Evolutionary conservation across 1,140 invertebrate genomes (phyloP), one percentile per base, ranked within the genome.

Genomic region (Anthonomus grandis): DNA sequence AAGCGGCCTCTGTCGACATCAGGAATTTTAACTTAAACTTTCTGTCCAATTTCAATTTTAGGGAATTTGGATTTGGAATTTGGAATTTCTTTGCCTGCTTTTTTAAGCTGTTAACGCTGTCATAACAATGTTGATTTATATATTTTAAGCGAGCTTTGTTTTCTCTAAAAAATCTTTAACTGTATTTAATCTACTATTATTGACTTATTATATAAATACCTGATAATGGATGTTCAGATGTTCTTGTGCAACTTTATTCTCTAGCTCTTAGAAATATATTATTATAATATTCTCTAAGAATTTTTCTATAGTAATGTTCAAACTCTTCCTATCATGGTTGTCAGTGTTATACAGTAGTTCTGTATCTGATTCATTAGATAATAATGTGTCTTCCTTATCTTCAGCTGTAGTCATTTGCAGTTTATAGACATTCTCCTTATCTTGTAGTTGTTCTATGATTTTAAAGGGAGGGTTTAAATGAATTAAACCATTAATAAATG

Each of bases 1-100:
- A 39, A 39, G 37, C 37, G 13, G 10, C 37, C 37, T 39, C 37
- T 39, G 5, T n/a, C 4, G 9, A n/a, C n/a, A n/a, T n/a, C n/a
- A 39, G 5, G 37, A 39, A 39, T 39, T 13, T 39, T 39, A 39
- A 39, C 37, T 39, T n/a, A 39, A 39, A 39, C 37, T 9, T 12
- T 39, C 15, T 39, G 5, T 39, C 37, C 37, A 39, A 15, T 39
- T 39, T 39, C 37, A 39, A 39, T 39, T 39, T 39, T 39, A 17
- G 9, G 15, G 17, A 39, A 39, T 39, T 39, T 39, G 37, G 37
- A 39, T 9, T 39, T 39, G 10, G 37, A 6, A n/a, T 9, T 39
- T n/a, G 17, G 10, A 39, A n/a, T 39, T 39, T 4, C 17, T 9
- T 39, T 39, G 37, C 37, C 15, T 39, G 13, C 15, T 39, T 39